Evolutionary conservation across 2,113 vertebrate genomes (phyloP).

Genomic region (Apteryx mantelli): DNA sequence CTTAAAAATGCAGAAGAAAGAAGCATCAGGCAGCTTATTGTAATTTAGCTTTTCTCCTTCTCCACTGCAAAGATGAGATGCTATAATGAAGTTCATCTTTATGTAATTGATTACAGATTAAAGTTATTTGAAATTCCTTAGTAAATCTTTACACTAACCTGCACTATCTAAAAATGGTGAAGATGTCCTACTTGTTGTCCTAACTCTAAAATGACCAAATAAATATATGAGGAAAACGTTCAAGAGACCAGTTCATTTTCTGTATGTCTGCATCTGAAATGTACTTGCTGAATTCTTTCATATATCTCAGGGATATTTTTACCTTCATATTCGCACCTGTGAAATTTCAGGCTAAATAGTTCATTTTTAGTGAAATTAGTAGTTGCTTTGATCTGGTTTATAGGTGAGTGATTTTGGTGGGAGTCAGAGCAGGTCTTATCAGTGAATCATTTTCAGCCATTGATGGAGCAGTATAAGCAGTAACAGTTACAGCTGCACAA

Average conservation of each 20-base stretch:
- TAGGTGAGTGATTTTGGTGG: background rate
- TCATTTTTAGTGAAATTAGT: background rate
- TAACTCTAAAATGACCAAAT: background rate
- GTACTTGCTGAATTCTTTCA: background rate
- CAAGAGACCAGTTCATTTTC: background rate
- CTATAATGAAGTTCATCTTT: background rate
- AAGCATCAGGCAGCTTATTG: background rate
- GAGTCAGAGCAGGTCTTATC: background rate
- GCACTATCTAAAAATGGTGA: background rate
- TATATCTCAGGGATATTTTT: background rate
- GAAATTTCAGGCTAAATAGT: background rate
- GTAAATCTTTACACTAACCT: background rate
- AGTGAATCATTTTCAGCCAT: background rate
- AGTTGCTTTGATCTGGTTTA: background rate
- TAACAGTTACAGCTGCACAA: background rate
- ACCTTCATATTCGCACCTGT: background rate
- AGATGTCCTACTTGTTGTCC: background rate
- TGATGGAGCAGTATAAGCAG: background rate
- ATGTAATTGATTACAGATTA: background rate
- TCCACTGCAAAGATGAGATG: background rate
- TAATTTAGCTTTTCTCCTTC: background rate
- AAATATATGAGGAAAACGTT: background rate
- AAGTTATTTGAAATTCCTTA: background rate
- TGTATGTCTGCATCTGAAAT: background rate
- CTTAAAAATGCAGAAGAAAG: background rate